Evolutionary conservation across 30 jellyfish, hydroid and myxozoan genomes (phyloP).

Genomic region (Cassiopea andromeda): DNA sequence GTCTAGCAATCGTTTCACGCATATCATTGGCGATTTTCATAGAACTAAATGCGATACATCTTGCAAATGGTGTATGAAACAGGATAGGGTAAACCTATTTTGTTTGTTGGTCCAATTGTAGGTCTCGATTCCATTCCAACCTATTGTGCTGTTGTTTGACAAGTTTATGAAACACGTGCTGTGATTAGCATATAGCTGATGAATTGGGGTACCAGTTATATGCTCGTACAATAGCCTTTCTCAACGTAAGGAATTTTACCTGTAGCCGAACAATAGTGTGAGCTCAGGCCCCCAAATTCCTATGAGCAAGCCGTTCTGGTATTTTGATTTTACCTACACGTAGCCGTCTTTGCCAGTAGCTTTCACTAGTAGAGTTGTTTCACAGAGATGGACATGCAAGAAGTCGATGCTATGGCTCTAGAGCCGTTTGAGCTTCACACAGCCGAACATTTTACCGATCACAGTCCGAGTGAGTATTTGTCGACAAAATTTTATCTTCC

Average conservation of each 20-base stretch:
- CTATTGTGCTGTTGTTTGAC: constrained; percentile 18
- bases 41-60: too few relatives aligned
- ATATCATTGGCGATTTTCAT: too few relatives aligned
- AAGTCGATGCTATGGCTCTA: constrained; percentile 42
- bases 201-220: constrained; percentile 38
- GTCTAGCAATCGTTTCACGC: too few relatives aligned
- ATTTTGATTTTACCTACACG: constrained; percentile 2
- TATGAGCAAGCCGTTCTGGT: constrained; percentile 10
- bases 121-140: constrained; percentile 10
- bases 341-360: background rate
- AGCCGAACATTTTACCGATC: constrained; percentile 38
- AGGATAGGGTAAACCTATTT: background rate
- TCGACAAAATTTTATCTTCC: constrained; percentile 46
- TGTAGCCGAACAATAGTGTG: constrained; percentile 38
- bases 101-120: background rate
- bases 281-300: constrained; percentile 57
- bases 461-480: constrained; percentile 69
- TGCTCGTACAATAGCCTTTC: constrained; percentile 51
- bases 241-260: constrained; percentile 50
- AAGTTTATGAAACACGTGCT: constrained; percentile 53
- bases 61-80: too few relatives aligned
- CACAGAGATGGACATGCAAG: constrained; percentile 31
- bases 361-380: background rate
- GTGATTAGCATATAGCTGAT: background rate
- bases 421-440: constrained; percentile 63